Percentiles rank a stretch among this genome's conserved stretches.
These are phyloP conservation scores for Agrochola lota DNA, from an alignment of 2,888 invertebrate genomes.

Conservation along the genomic window DNA sequence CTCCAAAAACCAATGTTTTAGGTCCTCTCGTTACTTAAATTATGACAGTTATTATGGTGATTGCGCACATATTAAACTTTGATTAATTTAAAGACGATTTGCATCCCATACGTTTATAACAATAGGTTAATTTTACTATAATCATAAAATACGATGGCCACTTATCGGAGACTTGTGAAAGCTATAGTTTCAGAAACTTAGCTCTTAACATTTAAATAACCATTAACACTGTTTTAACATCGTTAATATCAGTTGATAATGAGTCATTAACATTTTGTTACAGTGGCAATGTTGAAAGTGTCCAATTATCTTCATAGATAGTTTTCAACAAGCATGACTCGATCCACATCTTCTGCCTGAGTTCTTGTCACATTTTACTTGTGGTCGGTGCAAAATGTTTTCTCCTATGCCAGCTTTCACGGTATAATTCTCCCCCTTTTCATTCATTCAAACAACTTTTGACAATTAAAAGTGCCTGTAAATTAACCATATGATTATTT, in stretches of 20 bases:
- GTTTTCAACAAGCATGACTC: background rate
- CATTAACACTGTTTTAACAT: background rate
- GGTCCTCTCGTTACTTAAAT: background rate
- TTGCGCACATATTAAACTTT: too few relatives aligned
- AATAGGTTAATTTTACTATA: background rate
- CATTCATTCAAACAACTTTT: too few relatives aligned
- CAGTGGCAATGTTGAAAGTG: background rate
- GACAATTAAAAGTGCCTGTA: too few relatives aligned
- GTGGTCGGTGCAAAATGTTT: background rate
- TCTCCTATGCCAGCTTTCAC: too few relatives aligned
- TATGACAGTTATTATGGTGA: too few relatives aligned
- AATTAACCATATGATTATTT: too few relatives aligned
- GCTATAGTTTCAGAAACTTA: background rate
- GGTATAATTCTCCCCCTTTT: background rate
- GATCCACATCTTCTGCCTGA: background rate
- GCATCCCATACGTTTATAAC: background rate
- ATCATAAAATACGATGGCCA: background rate
- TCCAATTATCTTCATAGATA: background rate
- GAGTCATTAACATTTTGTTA: background rate
- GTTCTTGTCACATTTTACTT: background rate
- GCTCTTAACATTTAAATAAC: background rate
- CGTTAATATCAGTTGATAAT: background rate
- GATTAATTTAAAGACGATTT: background rate
- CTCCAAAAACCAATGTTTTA: too few relatives aligned
- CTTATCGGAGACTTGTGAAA: constrained; percentile 18